Conservation (phyloP, 2,113 vertebrate species). For the Eretmochelys imbricata region DNA sequence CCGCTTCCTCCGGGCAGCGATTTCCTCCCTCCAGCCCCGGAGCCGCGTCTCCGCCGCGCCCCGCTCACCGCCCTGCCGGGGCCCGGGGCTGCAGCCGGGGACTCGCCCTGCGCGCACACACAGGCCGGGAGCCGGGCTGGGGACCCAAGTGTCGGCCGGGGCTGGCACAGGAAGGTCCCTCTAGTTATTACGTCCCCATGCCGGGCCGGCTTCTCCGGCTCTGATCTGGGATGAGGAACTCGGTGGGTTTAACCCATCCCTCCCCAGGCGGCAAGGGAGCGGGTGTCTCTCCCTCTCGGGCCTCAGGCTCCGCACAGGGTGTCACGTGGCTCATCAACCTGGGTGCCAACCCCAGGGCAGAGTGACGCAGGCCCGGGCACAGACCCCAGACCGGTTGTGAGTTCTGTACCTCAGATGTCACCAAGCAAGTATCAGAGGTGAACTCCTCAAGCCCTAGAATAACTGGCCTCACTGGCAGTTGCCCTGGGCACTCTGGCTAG, state of each 20-base stretch:
- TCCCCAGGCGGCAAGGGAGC: background rate
- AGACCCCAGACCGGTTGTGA: no score
- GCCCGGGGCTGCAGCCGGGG: background rate
- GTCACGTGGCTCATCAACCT: background rate
- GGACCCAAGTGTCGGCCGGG: no score
- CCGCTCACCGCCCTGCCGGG: background rate
- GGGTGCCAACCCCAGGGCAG: background rate
- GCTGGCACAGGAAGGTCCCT: background rate
- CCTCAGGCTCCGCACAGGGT: no score
- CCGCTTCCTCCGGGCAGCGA: background rate
- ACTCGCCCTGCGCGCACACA: no score
- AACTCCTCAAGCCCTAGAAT: no score
- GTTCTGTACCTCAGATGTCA: no score
- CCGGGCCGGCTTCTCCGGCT: background rate
- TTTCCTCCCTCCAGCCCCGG: background rate
- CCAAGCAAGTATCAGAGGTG: background rate
- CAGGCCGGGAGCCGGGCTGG: background rate
- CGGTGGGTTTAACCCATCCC: background rate
- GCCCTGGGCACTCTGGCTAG: no score
- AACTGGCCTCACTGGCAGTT: no score
- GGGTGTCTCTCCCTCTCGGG: background rate
- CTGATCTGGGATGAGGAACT: background rate
- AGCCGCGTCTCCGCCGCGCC: background rate
- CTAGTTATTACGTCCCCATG: background rate
- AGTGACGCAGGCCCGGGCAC: background rate